These are phyloP conservation scores for Acanthosepion lycidas DNA, from an alignment of 2,888 invertebrate genomes.

Conservation along the genomic window DNA sequence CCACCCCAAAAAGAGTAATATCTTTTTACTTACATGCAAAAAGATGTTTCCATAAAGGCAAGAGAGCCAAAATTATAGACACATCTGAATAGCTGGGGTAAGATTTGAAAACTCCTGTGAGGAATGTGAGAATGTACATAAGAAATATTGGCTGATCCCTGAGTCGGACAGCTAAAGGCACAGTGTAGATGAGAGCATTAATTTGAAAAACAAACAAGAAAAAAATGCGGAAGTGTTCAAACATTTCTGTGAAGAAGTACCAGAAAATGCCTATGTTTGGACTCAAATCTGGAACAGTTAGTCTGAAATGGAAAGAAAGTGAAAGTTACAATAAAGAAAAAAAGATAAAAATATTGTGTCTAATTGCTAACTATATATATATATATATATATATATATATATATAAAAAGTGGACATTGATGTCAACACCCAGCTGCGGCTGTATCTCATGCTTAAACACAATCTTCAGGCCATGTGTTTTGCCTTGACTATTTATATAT, in stretches of 20 bases:
- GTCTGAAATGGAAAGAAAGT: slow-evolving; percentile 77
- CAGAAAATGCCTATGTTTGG: slow-evolving; percentile 99
- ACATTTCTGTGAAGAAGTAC: slow-evolving; percentile 99
- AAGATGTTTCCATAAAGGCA: slow-evolving; percentile 93
- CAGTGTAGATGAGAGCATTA: slow-evolving; percentile 91
- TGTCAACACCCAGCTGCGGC: no score
- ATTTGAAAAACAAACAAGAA: slow-evolving; percentile 98
- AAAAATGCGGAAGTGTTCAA: slow-evolving; percentile 96
- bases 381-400: no score
- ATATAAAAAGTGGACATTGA: no score
- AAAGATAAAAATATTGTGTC: neutral
- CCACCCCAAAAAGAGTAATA: neutral
- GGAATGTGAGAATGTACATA: slow-evolving; percentile 76
- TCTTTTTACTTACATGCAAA: slow-evolving; percentile 83
- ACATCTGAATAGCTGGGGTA: slow-evolving; percentile 97
- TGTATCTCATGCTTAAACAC: no score
- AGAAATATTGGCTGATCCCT: slow-evolving; percentile 74
- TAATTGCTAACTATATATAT: no score
- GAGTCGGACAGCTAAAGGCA: slow-evolving; percentile 82
- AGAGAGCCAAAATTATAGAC: slow-evolving; percentile 89
- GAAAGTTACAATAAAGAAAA: neutral
- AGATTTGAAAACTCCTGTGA: slow-evolving; percentile 94
- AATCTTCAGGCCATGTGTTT: no score
- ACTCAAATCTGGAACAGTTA: slow-evolving; percentile 92
- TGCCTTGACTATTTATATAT: no score